Evolutionary conservation across 2,797 vertebrate genomes (phyloP).

Genomic region (Crenuchus spilurus): DNA sequence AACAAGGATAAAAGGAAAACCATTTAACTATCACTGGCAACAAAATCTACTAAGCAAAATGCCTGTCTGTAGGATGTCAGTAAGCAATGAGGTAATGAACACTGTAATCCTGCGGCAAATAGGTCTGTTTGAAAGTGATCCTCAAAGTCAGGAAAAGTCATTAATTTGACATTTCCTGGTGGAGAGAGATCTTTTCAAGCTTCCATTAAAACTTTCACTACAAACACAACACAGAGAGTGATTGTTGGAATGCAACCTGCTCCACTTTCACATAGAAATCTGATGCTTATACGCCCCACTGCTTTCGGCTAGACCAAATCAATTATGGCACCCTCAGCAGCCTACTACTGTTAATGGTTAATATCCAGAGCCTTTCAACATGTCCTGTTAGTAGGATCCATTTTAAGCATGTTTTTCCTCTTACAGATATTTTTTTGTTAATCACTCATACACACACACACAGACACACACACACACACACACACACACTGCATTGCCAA

Average conservation of each 20-base stretch:
- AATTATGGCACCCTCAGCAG: slow-evolving; percentile 29
- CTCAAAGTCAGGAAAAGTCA: not conserved
- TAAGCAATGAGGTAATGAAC: slow-evolving; percentile 3
- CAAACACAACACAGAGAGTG: not conserved
- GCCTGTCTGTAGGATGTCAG: not conserved
- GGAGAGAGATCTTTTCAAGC: slow-evolving; percentile 2
- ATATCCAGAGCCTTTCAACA: slow-evolving; percentile 30
- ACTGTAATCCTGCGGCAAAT: not conserved
- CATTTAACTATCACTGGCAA: no score
- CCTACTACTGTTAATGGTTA: slow-evolving; percentile 40
- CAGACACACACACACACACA: not conserved
- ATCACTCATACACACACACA: slow-evolving; percentile 8
- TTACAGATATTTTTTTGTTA: slow-evolving; percentile 11
- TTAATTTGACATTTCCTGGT: slow-evolving; percentile 18
- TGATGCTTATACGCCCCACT: slow-evolving; percentile 23
- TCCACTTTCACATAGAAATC: slow-evolving; percentile 29
- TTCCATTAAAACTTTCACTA: not conserved
- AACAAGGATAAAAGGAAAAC: no score
- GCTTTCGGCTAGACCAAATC: slow-evolving; percentile 33
- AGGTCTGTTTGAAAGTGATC: slow-evolving; percentile 11
- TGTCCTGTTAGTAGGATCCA: slow-evolving; percentile 17
- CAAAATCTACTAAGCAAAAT: no score
- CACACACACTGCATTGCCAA: not conserved
- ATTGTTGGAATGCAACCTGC: slow-evolving; percentile 35
- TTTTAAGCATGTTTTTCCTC: slow-evolving; percentile 33